A percentile compares a stretch with the other conserved stretches of the same genome.
Evolutionary conservation across 2,888 invertebrate species (phyloP).

Genomic region (Tenthredo amoena): DNA sequence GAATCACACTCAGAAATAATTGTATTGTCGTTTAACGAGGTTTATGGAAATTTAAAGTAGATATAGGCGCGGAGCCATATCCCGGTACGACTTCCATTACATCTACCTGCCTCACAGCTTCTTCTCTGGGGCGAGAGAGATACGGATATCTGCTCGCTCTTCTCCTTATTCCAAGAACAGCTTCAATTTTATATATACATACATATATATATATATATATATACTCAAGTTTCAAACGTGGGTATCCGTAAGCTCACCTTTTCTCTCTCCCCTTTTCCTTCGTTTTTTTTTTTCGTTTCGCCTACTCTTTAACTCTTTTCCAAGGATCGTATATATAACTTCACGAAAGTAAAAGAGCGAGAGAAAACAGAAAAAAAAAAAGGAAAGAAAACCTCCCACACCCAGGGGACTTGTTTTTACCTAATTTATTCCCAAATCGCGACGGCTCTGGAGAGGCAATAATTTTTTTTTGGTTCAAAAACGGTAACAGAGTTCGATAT

Average conservation of each 20-base stretch:
- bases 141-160: background rate
- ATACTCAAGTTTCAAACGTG: background rate
- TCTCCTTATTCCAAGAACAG: background rate
- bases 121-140: background rate
- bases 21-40: constrained; percentile 67
- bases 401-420: background rate
- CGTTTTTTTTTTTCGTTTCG: background rate
- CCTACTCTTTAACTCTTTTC: background rate
- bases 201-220: background rate
- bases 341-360: background rate
- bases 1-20: constrained; percentile 67
- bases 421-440: constrained; percentile 27
- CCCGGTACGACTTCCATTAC: background rate
- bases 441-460: background rate
- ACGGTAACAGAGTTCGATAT: background rate
- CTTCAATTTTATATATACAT: background rate
- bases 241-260: background rate
- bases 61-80: background rate
- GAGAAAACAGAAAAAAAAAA: background rate
- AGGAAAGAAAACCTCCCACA: background rate
- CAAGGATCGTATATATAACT: background rate
- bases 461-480: background rate
- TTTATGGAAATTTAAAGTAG: constrained; percentile 66
- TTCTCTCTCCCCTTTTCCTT: background rate
- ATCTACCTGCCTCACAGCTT: background rate